Evolutionary conservation across 2,113 vertebrate genomes (phyloP).

Genomic region (Pseudorhombus dupliciocellatus): DNA sequence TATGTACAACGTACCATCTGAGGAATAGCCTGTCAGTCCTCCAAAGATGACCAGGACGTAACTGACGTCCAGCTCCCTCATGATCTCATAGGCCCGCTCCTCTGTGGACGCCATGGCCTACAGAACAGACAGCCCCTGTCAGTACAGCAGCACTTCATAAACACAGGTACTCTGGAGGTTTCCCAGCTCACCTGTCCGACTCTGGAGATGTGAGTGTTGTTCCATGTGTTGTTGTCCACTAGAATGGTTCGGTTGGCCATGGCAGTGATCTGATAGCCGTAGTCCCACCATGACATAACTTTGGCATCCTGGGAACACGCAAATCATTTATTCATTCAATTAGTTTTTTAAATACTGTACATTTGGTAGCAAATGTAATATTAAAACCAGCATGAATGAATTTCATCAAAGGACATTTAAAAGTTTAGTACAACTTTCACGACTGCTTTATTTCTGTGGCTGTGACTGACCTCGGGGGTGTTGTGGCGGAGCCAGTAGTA

Average conservation of each 20-base stretch:
- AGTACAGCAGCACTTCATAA: background rate
- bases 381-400: background rate
- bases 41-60: conserved; percentile 98
- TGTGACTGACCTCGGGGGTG: conserved; percentile 89
- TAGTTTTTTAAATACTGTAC: too few relatives aligned
- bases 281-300: conserved; percentile 99
- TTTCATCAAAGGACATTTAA: too few relatives aligned
- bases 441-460: background rate
- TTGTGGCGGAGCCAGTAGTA: conserved; percentile 99
- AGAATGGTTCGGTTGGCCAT: conserved; percentile 99
- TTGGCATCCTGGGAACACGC: conserved; percentile 88
- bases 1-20: conserved; percentile 85
- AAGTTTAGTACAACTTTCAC: too few relatives aligned
- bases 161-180: background rate
- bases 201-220: conserved; percentile 98
- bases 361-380: too few relatives aligned
- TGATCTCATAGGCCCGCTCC: conserved; percentile 97
- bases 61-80: conserved; percentile 97
- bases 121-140: conserved; percentile 19
- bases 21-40: conserved; percentile 96
- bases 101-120: conserved; percentile 98
- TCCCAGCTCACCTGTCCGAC: conserved; percentile 90
- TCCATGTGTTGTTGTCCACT: conserved; percentile 99
- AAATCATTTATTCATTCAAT: too few relatives aligned
- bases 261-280: conserved; percentile 97